phyloP scores from a whole-genome alignment of 2,797 vertebrate species.

The Anabacerthia variegaticeps region DNA sequence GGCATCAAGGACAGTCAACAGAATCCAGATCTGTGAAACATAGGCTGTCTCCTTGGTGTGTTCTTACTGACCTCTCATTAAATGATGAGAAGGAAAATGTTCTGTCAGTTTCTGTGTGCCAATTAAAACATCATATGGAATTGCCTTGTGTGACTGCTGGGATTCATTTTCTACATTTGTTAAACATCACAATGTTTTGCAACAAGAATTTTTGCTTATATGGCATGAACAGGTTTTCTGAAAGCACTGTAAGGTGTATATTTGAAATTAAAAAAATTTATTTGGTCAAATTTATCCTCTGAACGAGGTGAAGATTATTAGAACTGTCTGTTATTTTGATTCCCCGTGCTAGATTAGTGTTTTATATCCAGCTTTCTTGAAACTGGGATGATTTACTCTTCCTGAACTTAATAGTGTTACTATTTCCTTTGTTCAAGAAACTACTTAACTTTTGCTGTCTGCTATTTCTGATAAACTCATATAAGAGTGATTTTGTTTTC shows the following conservation, averaged over 20 bases:
- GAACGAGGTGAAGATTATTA: background rate
- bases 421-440: background rate
- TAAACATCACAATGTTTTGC: background rate
- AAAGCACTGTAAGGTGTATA: background rate
- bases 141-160: background rate
- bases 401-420: background rate
- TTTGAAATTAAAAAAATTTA: background rate
- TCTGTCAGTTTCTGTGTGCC: background rate
- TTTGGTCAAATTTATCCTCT: background rate
- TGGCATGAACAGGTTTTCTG: background rate
- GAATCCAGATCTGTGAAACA: background rate
- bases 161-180: background rate
- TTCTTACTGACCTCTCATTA: background rate
- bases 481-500: background rate
- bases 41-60: background rate
- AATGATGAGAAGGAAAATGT: background rate
- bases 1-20: background rate
- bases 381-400: background rate
- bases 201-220: background rate
- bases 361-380: background rate
- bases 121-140: background rate
- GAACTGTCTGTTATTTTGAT: background rate
- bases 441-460: background rate
- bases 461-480: background rate
- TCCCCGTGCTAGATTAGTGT: background rate